phyloP scores from a whole-genome alignment of 2,888 invertebrate species.

The Apodemia mormo region DNA sequence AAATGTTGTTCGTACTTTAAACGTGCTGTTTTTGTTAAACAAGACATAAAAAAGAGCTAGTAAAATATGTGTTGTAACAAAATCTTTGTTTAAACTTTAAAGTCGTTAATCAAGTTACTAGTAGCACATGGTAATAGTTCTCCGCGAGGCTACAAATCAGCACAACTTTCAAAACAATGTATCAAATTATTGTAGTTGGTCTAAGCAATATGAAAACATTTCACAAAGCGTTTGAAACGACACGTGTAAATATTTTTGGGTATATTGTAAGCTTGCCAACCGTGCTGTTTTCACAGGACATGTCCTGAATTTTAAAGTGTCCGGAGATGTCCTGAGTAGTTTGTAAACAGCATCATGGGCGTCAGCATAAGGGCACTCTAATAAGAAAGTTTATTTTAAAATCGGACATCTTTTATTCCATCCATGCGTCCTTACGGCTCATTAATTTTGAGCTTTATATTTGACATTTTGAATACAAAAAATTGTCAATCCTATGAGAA shows the following conservation, averaged over 20 bases:
- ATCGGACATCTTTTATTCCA: too few species aligned
- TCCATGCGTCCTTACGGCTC: too few species aligned
- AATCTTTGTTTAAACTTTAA: not conserved
- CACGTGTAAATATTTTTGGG: conserved; percentile 4
- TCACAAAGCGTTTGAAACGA: not conserved
- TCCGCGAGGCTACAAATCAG: conserved; percentile 14
- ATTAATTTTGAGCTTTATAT: too few species aligned
- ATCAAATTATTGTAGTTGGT: not conserved
- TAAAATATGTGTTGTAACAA: conserved; percentile 10
- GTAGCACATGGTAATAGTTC: conserved; percentile 1
- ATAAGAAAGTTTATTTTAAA: too few species aligned
- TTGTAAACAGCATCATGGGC: too few species aligned
- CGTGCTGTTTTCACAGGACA: too few species aligned
- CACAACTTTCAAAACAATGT: conserved; percentile 9
- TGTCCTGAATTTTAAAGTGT: too few species aligned
- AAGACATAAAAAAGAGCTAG: conserved; percentile 4
- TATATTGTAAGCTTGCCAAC: not conserved
- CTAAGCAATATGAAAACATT: conserved; percentile 1
- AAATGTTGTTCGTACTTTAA: not conserved
- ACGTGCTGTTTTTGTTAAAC: conserved; percentile 7
- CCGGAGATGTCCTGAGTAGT: too few species aligned
- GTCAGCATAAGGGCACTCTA: too few species aligned
- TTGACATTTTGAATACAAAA: too few species aligned
- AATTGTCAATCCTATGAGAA: too few species aligned
- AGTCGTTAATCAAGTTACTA: conserved; percentile 6